Evolutionary conservation across 1,140 invertebrate species (phyloP), one percentile per base, ranked within the genome.

Genomic region (Bombus terrestris): DNA sequence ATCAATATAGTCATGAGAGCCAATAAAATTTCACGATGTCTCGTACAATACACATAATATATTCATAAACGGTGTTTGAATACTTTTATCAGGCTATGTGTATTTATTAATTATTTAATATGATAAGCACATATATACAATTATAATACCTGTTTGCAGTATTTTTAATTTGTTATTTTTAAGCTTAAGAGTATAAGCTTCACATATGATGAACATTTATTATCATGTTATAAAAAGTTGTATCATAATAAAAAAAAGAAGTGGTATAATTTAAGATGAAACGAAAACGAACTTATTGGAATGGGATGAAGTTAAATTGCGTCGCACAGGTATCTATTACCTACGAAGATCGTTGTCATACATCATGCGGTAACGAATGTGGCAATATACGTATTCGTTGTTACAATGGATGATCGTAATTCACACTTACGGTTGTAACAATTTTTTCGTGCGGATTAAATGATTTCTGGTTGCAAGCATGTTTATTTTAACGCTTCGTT

Each of bases 391-490:
- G 28, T 69, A n/a, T 47, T 47, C 41, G 8, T 47, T 69, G 28
- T 37, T 80, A 80, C 13, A 39, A 69, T 72, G 9, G 15, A 47
- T 28, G 15, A 12, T 68, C 8, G n/a, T 43, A 73, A 37, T 37
- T 68, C 10, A 35, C 15, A n/a, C 15, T 53, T 28, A 32, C 15
- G 39, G 10, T 3, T 10, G 9, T 18, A 12, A 18, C n/a, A 22
- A 9, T 32, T 47, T 25, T 43, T 32, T 25, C 12, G 39, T 53
- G 39, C 25, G 25, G 39, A 57, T 72, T 41, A 59, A 81, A 64
- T 47, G 57, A 53, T 75, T 37, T 41, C 32, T 75, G 81, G 71
- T 82, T 82, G 81, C 81, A 82, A 82, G 57, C 81, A 82, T n/a
- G 81, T 75, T 75, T 75, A 12, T 25, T 41, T 81, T 81, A 39